These are phyloP conservation scores for Euleptes europaea DNA, from an alignment of 2,113 vertebrate genomes.

Conservation along the genomic window DNA sequence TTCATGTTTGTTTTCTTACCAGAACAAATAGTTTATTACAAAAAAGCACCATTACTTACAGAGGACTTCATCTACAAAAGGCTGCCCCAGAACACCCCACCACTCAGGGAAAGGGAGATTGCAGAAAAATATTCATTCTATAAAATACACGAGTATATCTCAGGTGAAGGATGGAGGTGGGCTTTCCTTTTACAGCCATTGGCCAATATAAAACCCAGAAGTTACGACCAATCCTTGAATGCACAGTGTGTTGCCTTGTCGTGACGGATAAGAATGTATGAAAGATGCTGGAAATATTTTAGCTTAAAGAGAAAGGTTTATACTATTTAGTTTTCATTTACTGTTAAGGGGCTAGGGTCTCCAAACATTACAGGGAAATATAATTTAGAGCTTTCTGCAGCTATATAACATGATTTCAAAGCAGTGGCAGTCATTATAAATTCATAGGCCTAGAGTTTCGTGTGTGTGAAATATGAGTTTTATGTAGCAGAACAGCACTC, in stretches of 20 bases:
- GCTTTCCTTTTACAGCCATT: background rate
- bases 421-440: constrained; percentile 26
- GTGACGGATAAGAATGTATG: background rate
- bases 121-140: background rate
- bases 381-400: constrained; percentile 30
- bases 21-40: background rate
- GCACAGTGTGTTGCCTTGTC: background rate
- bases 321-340: constrained; percentile 33
- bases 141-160: background rate
- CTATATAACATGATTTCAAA: background rate
- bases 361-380: constrained; percentile 7
- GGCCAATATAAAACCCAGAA: background rate
- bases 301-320: constrained; percentile 16
- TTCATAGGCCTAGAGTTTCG: constrained; percentile 25
- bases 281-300: constrained; percentile 10
- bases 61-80: background rate
- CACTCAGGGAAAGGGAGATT: background rate
- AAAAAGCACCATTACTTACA: background rate
- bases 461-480: constrained; percentile 41
- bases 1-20: background rate
- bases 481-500: constrained; percentile 35
- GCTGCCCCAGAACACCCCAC: background rate
- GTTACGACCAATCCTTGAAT: constrained; percentile 5
- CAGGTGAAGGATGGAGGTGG: background rate
- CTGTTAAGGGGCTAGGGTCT: constrained; percentile 17